Conservation (phyloP, 2,113 vertebrate genomes). For the Microcebus lehilahytsara region DNA sequence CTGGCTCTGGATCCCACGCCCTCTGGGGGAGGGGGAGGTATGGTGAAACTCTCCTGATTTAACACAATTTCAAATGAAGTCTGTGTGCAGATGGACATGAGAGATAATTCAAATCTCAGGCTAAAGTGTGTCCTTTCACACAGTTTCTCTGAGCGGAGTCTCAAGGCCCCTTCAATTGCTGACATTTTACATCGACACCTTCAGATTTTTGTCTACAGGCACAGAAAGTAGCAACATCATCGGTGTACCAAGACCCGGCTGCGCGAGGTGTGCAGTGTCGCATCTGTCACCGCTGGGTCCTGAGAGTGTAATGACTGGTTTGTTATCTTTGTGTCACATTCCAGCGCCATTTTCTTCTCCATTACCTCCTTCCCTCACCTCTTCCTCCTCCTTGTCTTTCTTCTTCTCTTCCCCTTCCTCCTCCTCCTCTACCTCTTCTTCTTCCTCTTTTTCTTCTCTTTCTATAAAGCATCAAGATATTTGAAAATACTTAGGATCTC, state of each 20-base stretch:
- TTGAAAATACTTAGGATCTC: neutral
- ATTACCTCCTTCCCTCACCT: neutral
- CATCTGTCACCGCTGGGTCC: neutral
- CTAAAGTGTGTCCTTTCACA: neutral
- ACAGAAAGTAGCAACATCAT: neutral
- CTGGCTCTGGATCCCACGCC: neutral
- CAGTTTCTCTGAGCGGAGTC: neutral
- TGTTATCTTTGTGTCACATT: neutral
- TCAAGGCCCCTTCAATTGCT: neutral
- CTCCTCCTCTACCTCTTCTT: neutral
- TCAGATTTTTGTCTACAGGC: conserved; percentile 45
- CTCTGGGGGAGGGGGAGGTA: neutral
- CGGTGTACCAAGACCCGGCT: neutral
- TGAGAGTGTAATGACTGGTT: neutral
- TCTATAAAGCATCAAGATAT: neutral
- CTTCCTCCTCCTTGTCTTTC: neutral
- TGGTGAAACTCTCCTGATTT: neutral
- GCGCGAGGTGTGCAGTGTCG: rapidly evolving
- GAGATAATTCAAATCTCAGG: neutral
- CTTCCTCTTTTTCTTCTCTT: neutral
- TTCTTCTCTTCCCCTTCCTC: neutral
- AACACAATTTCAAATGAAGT: neutral
- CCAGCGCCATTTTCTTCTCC: neutral
- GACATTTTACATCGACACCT: conserved; percentile 15
- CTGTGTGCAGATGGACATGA: neutral